Conservation (phyloP, 2,113 vertebrate genomes). For the Calidris pugnax region DNA sequence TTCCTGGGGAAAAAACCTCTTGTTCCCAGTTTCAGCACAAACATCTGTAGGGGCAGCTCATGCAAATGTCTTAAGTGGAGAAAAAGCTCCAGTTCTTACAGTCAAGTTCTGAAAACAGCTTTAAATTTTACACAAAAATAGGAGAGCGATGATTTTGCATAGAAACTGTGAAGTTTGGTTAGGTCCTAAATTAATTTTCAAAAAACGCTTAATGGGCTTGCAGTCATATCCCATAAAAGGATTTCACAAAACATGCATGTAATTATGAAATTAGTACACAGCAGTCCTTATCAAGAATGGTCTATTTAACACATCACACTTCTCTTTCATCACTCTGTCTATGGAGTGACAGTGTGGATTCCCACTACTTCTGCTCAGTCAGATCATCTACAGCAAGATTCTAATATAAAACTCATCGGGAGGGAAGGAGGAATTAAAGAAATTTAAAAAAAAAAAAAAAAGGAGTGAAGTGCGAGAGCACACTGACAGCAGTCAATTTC, state of each 20-base stretch:
- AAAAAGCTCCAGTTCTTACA: neutral
- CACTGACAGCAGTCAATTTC: constrained; percentile 69
- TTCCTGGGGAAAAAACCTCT: neutral
- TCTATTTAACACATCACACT: constrained; percentile 53
- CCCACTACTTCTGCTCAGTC: constrained; percentile 54
- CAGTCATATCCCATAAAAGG: neutral
- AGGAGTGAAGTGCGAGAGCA: constrained; percentile 41
- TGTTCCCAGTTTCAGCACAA: neutral
- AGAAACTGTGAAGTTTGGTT: neutral
- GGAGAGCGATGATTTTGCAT: neutral
- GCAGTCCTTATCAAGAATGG: neutral
- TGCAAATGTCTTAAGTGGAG: neutral
- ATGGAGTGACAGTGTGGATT: constrained; percentile 36
- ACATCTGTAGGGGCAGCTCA: neutral
- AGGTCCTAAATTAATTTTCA: neutral
- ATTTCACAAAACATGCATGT: neutral
- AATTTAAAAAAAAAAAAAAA: neutral
- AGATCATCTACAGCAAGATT: constrained; percentile 46
- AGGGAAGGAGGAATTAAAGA: neutral
- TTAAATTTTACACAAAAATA: neutral
- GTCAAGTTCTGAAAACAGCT: neutral
- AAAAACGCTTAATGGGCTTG: neutral
- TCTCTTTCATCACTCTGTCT: constrained; percentile 61
- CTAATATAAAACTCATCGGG: constrained; percentile 25
- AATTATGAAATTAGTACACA: constrained; percentile 10